Conservation (phyloP, 2,797 vertebrate species). For the Poecilia gillii region DNA sequence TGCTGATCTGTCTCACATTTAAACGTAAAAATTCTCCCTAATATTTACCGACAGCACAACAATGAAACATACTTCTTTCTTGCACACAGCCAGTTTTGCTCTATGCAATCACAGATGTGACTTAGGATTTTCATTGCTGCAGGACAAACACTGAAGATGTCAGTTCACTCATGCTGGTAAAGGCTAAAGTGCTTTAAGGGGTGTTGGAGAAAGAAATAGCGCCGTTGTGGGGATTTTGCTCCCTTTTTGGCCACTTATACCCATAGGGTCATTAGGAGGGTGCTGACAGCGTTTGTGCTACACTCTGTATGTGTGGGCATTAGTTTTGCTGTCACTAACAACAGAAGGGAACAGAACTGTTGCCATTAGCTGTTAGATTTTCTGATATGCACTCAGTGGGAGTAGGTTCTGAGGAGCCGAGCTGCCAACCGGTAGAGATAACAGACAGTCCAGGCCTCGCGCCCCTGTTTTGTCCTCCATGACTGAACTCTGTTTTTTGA, state of each 20-base stretch:
- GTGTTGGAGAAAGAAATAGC: constrained; percentile 47
- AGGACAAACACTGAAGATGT: constrained; percentile 23
- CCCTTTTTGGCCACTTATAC: constrained; percentile 39
- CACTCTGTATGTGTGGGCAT: constrained; percentile 66
- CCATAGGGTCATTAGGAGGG: constrained; percentile 57
- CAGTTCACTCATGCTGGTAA: constrained; percentile 16
- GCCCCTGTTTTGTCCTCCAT: constrained; percentile 27
- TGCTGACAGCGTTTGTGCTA: constrained; percentile 66
- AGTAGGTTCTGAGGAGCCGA: constrained; percentile 47
- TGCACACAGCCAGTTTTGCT: background rate
- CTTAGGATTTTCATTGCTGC: constrained; percentile 32
- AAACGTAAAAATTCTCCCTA: background rate
- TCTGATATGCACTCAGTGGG: constrained; percentile 70
- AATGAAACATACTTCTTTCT: background rate
- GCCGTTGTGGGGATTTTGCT: constrained; percentile 39
- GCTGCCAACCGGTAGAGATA: constrained; percentile 48
- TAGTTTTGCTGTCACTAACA: constrained; percentile 62
- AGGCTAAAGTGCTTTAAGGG: constrained; percentile 39
- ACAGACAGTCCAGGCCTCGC: constrained; percentile 23
- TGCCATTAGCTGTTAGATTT: constrained; percentile 73
- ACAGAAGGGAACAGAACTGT: constrained; percentile 55
- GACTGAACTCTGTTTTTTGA: constrained; percentile 6
- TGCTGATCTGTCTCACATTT: background rate
- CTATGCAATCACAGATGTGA: constrained; percentile 16
- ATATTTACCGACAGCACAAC: background rate